Evolutionary conservation across 2,888 invertebrate genomes (phyloP).

Genomic region (Coenonympha glycerion): DNA sequence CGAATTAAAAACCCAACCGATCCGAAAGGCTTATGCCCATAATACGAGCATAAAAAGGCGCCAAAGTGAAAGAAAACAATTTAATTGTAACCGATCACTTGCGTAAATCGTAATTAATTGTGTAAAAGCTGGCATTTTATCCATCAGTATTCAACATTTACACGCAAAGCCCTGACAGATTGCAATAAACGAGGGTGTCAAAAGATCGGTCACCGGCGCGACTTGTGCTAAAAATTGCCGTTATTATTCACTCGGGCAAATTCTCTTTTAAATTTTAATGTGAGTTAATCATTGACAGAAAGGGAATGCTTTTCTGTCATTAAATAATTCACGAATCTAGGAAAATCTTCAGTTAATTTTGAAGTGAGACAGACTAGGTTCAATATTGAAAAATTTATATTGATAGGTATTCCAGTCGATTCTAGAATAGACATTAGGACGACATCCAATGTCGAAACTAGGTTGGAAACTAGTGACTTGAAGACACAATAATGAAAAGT

Average conservation of each 20-base stretch:
- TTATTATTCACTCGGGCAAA: not conserved
- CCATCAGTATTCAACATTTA: conserved; percentile 1
- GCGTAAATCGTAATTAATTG: not conserved
- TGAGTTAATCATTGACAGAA: too few relatives aligned
- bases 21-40: not conserved
- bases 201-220: not conserved
- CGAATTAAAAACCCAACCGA: not conserved
- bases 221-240: not conserved
- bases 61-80: not conserved
- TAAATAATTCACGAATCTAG: too few relatives aligned
- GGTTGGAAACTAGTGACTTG: too few relatives aligned
- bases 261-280: too few relatives aligned
- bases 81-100: not conserved
- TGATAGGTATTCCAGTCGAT: too few relatives aligned
- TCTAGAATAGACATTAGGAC: too few relatives aligned
- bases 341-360: too few relatives aligned
- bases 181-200: conserved; percentile 1
- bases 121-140: not conserved
- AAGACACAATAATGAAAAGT: too few relatives aligned
- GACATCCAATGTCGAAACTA: too few relatives aligned
- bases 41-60: not conserved
- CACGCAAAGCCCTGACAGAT: not conserved
- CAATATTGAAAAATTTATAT: too few relatives aligned
- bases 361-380: too few relatives aligned
- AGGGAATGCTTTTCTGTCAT: too few relatives aligned